Conservation (phyloP, 2,797 vertebrate genomes). For the Fringilla coelebs region DNA sequence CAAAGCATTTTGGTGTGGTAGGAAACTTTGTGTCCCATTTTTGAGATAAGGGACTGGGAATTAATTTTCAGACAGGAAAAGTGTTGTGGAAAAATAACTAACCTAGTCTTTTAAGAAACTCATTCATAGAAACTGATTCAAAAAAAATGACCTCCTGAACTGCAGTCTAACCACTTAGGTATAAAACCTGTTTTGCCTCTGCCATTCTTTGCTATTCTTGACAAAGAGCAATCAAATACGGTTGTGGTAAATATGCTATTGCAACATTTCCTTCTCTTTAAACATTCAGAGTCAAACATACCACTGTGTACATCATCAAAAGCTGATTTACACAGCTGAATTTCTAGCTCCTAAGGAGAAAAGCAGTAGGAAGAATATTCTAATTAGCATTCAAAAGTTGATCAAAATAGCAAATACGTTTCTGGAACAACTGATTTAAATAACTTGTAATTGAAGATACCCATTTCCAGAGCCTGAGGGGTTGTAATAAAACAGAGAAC, state of each 20-base stretch:
- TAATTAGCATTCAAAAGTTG: slow-evolving; percentile 46
- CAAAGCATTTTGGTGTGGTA: neutral
- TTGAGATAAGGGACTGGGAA: neutral
- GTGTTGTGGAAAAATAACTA: neutral
- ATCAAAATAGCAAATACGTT: slow-evolving; percentile 29
- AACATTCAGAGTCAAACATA: neutral
- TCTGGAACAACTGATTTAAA: slow-evolving; percentile 44
- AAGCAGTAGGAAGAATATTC: slow-evolving; percentile 11
- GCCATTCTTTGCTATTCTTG: neutral
- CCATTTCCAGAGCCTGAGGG: slow-evolving; percentile 11
- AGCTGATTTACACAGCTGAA: slow-evolving; percentile 39
- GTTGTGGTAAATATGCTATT: neutral
- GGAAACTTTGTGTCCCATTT: neutral
- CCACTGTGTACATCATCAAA: slow-evolving; percentile 47
- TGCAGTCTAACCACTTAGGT: neutral
- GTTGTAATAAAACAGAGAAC: slow-evolving; percentile 23
- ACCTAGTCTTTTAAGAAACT: neutral
- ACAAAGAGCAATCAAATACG: neutral
- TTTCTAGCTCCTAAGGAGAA: slow-evolving; percentile 29
- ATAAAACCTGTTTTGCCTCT: neutral
- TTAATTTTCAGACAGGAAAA: neutral
- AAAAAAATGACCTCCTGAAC: neutral
- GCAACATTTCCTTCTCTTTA: neutral
- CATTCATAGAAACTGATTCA: neutral
- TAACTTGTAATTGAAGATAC: slow-evolving; percentile 39